These are phyloP conservation scores for Boleophthalmus pectinirostris DNA, from an alignment of 2,113 vertebrate species.

Conservation along the genomic window DNA sequence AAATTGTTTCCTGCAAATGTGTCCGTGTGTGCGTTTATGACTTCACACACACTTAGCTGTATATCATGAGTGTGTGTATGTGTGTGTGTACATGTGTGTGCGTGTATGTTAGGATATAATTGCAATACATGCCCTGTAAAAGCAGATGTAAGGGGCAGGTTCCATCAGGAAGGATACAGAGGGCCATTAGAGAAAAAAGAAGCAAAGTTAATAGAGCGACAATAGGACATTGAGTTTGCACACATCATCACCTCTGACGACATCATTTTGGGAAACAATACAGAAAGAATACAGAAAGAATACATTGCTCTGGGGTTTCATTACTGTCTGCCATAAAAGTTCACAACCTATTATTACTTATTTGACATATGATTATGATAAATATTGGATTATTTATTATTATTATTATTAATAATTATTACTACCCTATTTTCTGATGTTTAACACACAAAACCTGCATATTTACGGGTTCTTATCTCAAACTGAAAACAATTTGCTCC, in stretches of 20 bases:
- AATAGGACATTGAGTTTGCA: constrained; percentile 48
- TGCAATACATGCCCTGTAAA: constrained; percentile 32
- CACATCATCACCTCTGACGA: constrained; percentile 40
- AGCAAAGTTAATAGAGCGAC: constrained; percentile 55
- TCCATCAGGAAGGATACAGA: constrained; percentile 54
- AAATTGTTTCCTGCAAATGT: constrained; percentile 65
- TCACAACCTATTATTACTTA: background rate
- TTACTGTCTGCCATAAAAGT: background rate
- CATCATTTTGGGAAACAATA: constrained; percentile 10
- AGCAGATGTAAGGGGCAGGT: constrained; percentile 49
- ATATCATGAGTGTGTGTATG: constrained; percentile 8
- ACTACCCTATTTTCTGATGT: too few relatives aligned
- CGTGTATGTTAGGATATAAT: constrained; percentile 2
- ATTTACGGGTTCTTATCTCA: too few relatives aligned
- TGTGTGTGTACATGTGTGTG: background rate
- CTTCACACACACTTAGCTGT: background rate
- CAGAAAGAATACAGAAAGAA: background rate
- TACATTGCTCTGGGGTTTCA: background rate
- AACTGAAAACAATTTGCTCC: too few relatives aligned
- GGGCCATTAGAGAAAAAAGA: constrained; percentile 49
- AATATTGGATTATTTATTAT: too few relatives aligned
- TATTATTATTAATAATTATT: too few relatives aligned
- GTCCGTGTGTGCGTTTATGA: constrained; percentile 8
- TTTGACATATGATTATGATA: background rate
- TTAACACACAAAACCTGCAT: too few relatives aligned